Conservation (phyloP, 1,140 invertebrate genomes). For the Contarinia nasturtii region DNA sequence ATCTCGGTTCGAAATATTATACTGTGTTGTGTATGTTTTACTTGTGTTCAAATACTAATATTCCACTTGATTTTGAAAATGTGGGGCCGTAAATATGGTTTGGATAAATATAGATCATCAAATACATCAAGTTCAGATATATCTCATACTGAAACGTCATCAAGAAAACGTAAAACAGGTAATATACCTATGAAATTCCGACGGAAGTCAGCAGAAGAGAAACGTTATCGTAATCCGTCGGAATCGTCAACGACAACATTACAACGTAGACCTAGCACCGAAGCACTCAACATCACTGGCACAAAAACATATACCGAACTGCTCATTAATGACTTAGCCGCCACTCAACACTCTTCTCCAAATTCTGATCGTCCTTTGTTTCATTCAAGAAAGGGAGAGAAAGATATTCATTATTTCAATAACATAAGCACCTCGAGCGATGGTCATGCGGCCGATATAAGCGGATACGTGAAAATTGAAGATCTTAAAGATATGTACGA, state of each 20-base stretch:
- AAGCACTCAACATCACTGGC: constrained; percentile 46
- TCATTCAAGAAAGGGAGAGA: constrained; percentile 22
- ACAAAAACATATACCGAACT: constrained; percentile 28
- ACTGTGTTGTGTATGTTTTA: constrained; percentile 13
- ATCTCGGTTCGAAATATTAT: constrained; percentile 17
- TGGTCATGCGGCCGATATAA: constrained; percentile 1
- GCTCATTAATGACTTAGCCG: constrained; percentile 24
- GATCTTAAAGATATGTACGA: constrained; percentile 7
- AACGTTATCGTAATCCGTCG: constrained; percentile 27
- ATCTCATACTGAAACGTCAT: neutral
- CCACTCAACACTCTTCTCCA: constrained; percentile 22
- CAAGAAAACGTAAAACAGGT: constrained; percentile 4
- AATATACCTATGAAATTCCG: constrained; percentile 18
- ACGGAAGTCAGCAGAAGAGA: constrained; percentile 37
- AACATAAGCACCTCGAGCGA: constrained; percentile 3
- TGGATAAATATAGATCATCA: constrained; percentile 2
- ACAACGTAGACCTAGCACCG: constrained; percentile 48
- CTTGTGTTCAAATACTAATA: constrained; percentile 6
- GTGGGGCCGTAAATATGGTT: constrained; percentile 5
- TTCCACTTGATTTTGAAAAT: neutral
- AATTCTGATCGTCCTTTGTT: constrained; percentile 2
- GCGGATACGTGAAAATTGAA: neutral
- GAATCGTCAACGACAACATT: constrained; percentile 24
- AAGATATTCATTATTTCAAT: constrained; percentile 12
- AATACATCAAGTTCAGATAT: constrained; percentile 11